Base-by-base conservation (phyloP, 2,888 invertebrate genomes). In the Cynaeus angustus region DNA sequence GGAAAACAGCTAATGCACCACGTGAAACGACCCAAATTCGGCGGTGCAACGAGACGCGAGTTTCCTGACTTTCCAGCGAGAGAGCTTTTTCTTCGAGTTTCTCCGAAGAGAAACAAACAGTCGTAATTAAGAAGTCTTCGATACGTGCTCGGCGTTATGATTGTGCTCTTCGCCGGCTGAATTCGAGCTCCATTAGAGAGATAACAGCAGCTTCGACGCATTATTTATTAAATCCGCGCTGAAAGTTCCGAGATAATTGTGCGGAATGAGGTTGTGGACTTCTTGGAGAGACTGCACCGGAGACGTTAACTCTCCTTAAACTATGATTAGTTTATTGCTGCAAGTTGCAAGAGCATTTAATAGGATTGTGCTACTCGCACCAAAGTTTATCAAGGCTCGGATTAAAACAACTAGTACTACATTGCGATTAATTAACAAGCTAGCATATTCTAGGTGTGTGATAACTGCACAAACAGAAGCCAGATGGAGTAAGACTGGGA, bases 1-100 rank as follows among this genome's bases (percentile, higher is more conserved):
- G 68, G 62, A 71, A 71, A 71, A 71, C 68, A 68, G 68, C 71
- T 71, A 71, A 71, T 71, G 68, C 64, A 70, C 41, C 62, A 62
- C 62, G 61, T 56, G 48, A 59, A 61, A 38, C 52, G 59, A 70
- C 50, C 58, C 38, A 59, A 67, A 52, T 67, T 59, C 37, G 30
- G 28, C 28, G 28, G 21, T 21, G 21, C 10, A 16, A n/a, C 12
- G 21, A 21, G 21, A n/a, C 21, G 21, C 12, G 26, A 41, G 12
- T 14, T 12, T n/a, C 7, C 5, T 21, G 28, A 5, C 41, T 43
- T 61, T 46, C 61, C 10, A 43, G 38, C 61, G 48, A 62, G 48
- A n/a, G n/a, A n/a, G 62, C 13, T 68, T 68, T 59, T 53, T 61
- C 21, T 52, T 30, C 28, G 50, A 53, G 58, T n/a, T n/a, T 59